A percentile compares a stretch with the other conserved stretches of the same genome.
Evolutionary conservation across 2,797 vertebrate species (phyloP).

Genomic region (Malacoctenus gilli): DNA sequence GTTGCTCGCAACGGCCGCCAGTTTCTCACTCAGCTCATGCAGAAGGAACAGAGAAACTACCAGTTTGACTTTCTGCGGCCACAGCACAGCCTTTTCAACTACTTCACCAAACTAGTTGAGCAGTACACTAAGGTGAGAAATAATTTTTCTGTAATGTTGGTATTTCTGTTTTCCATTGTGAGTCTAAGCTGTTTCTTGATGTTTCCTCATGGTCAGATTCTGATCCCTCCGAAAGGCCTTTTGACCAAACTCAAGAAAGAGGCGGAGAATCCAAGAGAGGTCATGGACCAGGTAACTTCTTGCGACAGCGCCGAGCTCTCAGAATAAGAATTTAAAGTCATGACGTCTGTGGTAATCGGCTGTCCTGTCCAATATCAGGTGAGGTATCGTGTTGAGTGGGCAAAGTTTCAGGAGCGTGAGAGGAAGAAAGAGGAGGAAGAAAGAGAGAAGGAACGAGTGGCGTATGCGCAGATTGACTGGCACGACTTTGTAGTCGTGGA

Average conservation of each 20-base stretch:
- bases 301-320: background rate
- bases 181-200: conserved; percentile 18
- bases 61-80: conserved; percentile 98
- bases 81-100: conserved; percentile 98
- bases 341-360: conserved; percentile 19
- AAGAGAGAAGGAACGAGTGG: conserved; percentile 94
- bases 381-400: conserved; percentile 97
- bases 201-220: conserved; percentile 82
- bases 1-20: conserved; percentile 96
- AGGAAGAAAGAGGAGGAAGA: conserved; percentile 98
- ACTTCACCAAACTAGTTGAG: conserved; percentile 98
- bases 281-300: conserved; percentile 92
- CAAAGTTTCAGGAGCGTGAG: conserved; percentile 97
- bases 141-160: background rate
- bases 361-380: conserved; percentile 79
- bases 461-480: conserved; percentile 99
- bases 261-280: conserved; percentile 93
- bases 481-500: conserved; percentile 99
- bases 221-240: conserved; percentile 96
- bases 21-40: conserved; percentile 98
- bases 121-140: conserved; percentile 95
- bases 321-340: background rate
- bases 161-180: background rate
- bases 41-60: conserved; percentile 99
- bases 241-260: conserved; percentile 93